A percentile compares a stretch with the other conserved stretches of the same genome.
Conservation (phyloP, 2,888 invertebrate genomes). For the Drosophila incognita region DNA sequence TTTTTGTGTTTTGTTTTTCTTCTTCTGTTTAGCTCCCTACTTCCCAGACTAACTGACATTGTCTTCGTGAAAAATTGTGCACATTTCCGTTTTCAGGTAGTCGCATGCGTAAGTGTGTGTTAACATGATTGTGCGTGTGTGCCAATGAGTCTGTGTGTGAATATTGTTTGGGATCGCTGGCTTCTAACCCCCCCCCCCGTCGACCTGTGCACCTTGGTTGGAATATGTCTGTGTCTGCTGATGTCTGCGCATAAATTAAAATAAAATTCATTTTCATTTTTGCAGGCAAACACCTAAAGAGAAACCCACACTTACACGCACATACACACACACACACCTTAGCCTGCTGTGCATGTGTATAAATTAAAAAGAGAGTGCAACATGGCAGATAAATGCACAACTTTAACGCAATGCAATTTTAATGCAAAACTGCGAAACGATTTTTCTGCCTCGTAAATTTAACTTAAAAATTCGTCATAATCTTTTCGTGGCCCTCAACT, state of each 20-base stretch:
- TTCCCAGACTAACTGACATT: conserved; percentile 64
- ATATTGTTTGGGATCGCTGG: conserved; percentile 23
- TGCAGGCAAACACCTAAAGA: conserved; percentile 33
- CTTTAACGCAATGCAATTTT: conserved; percentile 61
- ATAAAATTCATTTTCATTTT: conserved; percentile 58
- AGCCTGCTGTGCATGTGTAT: conserved; percentile 21
- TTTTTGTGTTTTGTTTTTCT: conserved; percentile 12
- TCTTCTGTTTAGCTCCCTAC: conserved; percentile 18
- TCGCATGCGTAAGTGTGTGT: conserved; percentile 21
- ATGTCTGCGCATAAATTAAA: conserved; percentile 76
- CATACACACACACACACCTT: conserved; percentile 1
- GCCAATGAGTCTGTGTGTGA: conserved; percentile 36
- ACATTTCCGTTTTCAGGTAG: conserved; percentile 75
- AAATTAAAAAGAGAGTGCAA: conserved; percentile 55
- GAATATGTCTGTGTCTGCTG: conserved; percentile 32
- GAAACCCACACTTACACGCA: conserved; percentile 10
- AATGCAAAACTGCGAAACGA: conserved; percentile 41
- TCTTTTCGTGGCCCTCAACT: conserved; percentile 13
- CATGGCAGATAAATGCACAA: conserved; percentile 60
- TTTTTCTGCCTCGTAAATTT: conserved; percentile 19
- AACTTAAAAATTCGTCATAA: conserved; percentile 36
- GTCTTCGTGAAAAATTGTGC: conserved; percentile 80
- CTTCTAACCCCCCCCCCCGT: conserved; percentile 20
- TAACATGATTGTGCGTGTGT: conserved; percentile 17
- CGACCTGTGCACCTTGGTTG: conserved; percentile 63